Conservation (phyloP, 2,113 vertebrate species). For the Lasiurus borealis region DNA sequence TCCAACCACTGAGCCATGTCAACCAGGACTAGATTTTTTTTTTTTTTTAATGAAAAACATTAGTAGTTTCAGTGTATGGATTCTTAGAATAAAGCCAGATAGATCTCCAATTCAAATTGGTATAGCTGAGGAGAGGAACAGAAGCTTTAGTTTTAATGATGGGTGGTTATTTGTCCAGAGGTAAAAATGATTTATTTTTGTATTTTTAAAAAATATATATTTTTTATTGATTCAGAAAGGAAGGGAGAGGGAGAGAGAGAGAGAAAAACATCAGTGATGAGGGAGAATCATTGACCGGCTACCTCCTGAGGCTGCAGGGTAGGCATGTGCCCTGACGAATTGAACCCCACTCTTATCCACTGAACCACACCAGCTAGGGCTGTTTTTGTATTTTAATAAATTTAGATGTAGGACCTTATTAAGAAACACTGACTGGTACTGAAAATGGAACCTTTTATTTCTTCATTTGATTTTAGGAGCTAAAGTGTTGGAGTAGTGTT, state of each 20-base stretch:
- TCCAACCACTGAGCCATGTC: no score
- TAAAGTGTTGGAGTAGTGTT: not conserved
- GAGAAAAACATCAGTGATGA: no score
- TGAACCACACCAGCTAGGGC: no score
- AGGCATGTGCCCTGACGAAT: no score
- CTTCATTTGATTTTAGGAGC: constrained; percentile 44
- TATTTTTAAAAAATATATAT: not conserved
- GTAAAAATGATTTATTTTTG: constrained; percentile 37
- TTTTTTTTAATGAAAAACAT: constrained; percentile 38
- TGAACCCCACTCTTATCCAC: no score
- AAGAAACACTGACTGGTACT: constrained; percentile 10
- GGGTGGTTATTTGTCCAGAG: not conserved
- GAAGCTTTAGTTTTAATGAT: constrained; percentile 48
- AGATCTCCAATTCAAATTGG: not conserved
- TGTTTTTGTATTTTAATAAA: constrained; percentile 47
- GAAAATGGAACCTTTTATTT: not conserved
- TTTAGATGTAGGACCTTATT: constrained; percentile 1
- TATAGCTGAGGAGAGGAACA: not conserved
- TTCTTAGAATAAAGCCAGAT: constrained; percentile 49
- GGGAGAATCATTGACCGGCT: no score
- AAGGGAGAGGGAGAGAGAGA: no score
- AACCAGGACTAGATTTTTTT: not conserved
- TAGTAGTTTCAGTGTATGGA: not conserved
- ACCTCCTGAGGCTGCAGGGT: no score
- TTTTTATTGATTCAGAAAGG: no score